These are phyloP conservation scores for Equus quagga DNA, from an alignment of 2,113 vertebrate species.

Conservation along the genomic window DNA sequence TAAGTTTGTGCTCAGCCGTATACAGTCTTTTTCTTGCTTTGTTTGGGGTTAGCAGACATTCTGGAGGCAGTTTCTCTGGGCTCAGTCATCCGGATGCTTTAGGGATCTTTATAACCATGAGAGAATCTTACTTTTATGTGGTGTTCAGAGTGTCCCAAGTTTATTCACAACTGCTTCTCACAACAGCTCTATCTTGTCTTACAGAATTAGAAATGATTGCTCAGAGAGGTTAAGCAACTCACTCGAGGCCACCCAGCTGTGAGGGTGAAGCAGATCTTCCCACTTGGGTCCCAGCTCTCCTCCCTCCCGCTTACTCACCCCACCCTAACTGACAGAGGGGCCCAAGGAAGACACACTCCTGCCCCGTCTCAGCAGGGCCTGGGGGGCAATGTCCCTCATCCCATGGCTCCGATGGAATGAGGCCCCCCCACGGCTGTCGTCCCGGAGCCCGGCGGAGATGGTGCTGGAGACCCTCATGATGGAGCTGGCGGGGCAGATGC, in stretches of 20 bases:
- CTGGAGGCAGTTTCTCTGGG: neutral
- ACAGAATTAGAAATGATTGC: neutral
- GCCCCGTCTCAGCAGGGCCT: neutral
- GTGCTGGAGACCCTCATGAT: conserved; percentile 97
- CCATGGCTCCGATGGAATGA: conserved; percentile 96
- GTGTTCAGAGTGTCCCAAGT: neutral
- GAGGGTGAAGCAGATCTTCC: neutral
- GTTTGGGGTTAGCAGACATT: neutral
- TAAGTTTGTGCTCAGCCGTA: neutral
- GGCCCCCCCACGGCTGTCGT: conserved; percentile 85
- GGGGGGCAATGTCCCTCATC: conserved; percentile 88
- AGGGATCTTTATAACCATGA: neutral
- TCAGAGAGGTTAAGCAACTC: neutral
- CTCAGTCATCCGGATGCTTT: neutral
- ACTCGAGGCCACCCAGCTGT: neutral
- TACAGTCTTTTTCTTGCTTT: neutral
- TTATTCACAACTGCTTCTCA: neutral
- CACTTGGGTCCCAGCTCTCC: neutral
- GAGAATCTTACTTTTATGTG: neutral
- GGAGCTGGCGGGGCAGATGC: conserved; percentile 96
- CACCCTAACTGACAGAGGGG: neutral
- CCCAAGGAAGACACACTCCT: neutral
- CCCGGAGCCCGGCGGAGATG: conserved; percentile 91
- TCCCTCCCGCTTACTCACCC: too few species aligned
- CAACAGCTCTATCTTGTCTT: neutral